A percentile compares a stretch with the other conserved stretches of the same genome.
Conservation (phyloP, 1,140 invertebrate species). For the Aphelinus atriplicis region DNA sequence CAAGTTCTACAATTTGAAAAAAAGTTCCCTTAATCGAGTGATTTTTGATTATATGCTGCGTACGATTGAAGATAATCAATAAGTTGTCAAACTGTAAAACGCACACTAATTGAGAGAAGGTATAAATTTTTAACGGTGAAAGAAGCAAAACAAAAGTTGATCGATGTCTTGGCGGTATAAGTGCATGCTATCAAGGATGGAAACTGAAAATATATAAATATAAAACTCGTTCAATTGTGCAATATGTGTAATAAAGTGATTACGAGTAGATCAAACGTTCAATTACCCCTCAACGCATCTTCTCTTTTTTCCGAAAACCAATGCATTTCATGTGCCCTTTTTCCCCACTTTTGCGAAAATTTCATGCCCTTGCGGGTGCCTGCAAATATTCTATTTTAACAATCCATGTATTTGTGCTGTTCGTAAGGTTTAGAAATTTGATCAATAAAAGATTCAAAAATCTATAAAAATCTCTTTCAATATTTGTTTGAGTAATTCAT, state of each 20-base stretch:
- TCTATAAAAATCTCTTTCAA: background rate
- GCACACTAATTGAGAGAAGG: conserved; percentile 30
- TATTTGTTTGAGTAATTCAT: too few species aligned
- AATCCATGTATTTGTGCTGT: conserved; percentile 40
- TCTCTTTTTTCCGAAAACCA: conserved; percentile 23
- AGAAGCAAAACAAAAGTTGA: background rate
- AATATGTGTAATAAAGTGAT: conserved; percentile 35
- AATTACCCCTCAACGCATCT: conserved; percentile 1
- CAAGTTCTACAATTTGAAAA: conserved; percentile 14
- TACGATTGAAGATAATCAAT: conserved; percentile 30
- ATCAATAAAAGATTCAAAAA: conserved; percentile 39
- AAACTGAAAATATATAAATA: conserved; percentile 31
- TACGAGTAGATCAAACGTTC: conserved; percentile 31
- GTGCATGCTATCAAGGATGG: conserved; percentile 26
- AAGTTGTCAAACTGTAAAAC: conserved; percentile 32
- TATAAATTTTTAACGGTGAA: background rate
- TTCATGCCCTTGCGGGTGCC: conserved; percentile 22
- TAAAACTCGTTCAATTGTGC: conserved; percentile 30
- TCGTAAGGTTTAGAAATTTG: conserved; percentile 38
- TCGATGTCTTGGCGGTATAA: conserved; percentile 7
- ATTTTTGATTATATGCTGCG: conserved; percentile 35
- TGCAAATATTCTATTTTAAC: conserved; percentile 39
- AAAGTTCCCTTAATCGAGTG: conserved; percentile 37
- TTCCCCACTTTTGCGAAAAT: conserved; percentile 2
- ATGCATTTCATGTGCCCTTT: conserved; percentile 12